A percentile compares a stretch with the other conserved stretches of the same genome.
phyloP scores from a whole-genome alignment of 1,140 invertebrate genomes.

The Heliothis subflexa region DNA sequence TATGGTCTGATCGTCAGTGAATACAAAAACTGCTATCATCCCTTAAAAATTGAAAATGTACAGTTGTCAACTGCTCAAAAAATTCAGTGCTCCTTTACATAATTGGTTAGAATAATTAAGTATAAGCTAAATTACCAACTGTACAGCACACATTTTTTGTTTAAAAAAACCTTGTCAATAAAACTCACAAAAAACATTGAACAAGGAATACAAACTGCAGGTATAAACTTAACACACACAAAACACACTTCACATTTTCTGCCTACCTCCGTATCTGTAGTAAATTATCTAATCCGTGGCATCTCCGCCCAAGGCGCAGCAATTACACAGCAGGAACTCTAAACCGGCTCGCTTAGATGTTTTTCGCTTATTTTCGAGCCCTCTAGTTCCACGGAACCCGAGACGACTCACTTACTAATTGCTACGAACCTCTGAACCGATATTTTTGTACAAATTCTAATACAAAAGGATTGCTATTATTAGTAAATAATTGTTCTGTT shows the following conservation, averaged over 20 bases:
- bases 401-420: slow-evolving; percentile 56
- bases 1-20: no score
- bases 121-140: no score
- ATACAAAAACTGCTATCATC: no score
- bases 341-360: slow-evolving; percentile 54
- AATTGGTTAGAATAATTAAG: no score
- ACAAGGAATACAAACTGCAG: no score
- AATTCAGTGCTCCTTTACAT: no score
- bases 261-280: not conserved
- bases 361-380: slow-evolving; percentile 54
- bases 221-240: no score
- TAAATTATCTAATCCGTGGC: slow-evolving; percentile 11
- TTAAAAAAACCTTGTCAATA: no score
- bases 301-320: slow-evolving; percentile 51
- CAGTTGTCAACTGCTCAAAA: no score
- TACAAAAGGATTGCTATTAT: slow-evolving; percentile 45
- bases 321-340: slow-evolving; percentile 56
- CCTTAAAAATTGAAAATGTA: no score
- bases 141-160: no score
- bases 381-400: slow-evolving; percentile 50
- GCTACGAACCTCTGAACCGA: slow-evolving; percentile 49
- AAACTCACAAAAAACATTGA: no score
- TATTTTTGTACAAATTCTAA: slow-evolving; percentile 50
- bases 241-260: not conserved
- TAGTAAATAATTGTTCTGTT: slow-evolving; percentile 33